These are phyloP conservation scores for Saccostrea cuccullata DNA, from an alignment of 1,140 invertebrate genomes.

Conservation along the genomic window DNA sequence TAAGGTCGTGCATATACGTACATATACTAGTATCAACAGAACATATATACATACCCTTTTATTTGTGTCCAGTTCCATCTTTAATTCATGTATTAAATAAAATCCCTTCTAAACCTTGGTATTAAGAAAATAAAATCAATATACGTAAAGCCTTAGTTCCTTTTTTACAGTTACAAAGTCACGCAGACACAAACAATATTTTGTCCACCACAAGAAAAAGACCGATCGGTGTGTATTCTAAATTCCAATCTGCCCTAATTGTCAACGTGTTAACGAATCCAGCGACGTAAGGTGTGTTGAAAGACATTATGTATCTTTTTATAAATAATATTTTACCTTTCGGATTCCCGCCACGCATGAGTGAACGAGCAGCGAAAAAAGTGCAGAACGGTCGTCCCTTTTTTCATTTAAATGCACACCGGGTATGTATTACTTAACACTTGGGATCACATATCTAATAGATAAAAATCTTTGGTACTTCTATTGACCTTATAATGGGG, in stretches of 20 bases:
- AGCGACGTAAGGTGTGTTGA: conserved; percentile 4
- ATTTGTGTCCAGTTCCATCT: conserved; percentile 26
- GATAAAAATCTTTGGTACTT: neutral
- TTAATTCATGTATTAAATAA: neutral
- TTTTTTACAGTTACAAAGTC: neutral
- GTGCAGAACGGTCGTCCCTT: neutral
- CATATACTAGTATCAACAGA: neutral
- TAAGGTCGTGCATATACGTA: too few species aligned
- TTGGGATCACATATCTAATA: neutral
- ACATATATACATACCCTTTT: neutral
- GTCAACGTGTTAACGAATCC: conserved; percentile 12
- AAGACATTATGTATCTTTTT: conserved; percentile 19
- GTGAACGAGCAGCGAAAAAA: neutral
- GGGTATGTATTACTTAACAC: conserved; percentile 2
- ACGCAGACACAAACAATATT: neutral
- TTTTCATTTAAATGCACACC: conserved; percentile 28
- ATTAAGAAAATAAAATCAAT: neutral
- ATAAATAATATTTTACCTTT: conserved; percentile 18
- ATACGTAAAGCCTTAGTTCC: neutral
- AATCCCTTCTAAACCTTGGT: neutral
- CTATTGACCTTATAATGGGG: neutral
- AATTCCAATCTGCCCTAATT: neutral
- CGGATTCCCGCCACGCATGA: neutral
- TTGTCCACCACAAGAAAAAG: neutral
- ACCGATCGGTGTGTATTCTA: neutral